Percentiles rank a stretch among this genome's conserved stretches.
Conservation (phyloP, 2,888 invertebrate species). For the Clepsis dumicolana region DNA sequence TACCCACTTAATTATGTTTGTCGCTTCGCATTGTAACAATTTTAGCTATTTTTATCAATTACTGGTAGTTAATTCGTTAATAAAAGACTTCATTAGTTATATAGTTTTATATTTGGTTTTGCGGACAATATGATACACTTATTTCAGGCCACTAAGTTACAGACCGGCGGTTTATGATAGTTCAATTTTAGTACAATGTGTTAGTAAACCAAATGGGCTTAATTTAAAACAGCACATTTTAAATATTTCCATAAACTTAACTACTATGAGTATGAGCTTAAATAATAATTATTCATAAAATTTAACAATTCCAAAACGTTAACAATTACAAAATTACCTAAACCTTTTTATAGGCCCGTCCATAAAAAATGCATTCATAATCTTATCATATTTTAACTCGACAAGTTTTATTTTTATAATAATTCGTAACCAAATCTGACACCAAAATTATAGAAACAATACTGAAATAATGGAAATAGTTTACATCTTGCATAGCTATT, state of each 20-base stretch:
- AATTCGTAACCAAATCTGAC: not conserved
- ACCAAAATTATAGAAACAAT: slow-evolving; percentile 13
- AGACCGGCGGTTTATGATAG: slow-evolving; percentile 59
- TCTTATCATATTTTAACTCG: slow-evolving; percentile 38
- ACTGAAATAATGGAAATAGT: slow-evolving; percentile 6
- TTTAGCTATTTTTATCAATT: not conserved
- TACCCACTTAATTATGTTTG: not conserved
- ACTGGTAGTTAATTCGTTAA: not conserved
- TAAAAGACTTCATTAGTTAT: slow-evolving; percentile 39
- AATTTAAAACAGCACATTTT: slow-evolving; percentile 42
- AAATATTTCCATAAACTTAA: slow-evolving; percentile 51
- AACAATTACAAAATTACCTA: slow-evolving; percentile 78
- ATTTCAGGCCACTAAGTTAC: slow-evolving; percentile 72
- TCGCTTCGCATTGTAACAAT: not conserved
- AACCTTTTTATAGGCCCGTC: slow-evolving; percentile 54
- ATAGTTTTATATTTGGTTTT: slow-evolving; percentile 60
- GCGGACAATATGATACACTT: slow-evolving; percentile 79
- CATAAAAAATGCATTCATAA: slow-evolving; percentile 62
- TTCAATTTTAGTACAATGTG: slow-evolving; percentile 53
- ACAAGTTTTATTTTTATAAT: slow-evolving; percentile 11
- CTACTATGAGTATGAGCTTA: slow-evolving; percentile 56
- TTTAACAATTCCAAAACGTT: slow-evolving; percentile 81
- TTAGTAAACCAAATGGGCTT: slow-evolving; percentile 37
- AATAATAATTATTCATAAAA: slow-evolving; percentile 73
- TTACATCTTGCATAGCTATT: slow-evolving; percentile 27